These are phyloP conservation scores for Cepaea hortensis DNA, from an alignment of 2,888 invertebrate species.

Conservation along the genomic window DNA sequence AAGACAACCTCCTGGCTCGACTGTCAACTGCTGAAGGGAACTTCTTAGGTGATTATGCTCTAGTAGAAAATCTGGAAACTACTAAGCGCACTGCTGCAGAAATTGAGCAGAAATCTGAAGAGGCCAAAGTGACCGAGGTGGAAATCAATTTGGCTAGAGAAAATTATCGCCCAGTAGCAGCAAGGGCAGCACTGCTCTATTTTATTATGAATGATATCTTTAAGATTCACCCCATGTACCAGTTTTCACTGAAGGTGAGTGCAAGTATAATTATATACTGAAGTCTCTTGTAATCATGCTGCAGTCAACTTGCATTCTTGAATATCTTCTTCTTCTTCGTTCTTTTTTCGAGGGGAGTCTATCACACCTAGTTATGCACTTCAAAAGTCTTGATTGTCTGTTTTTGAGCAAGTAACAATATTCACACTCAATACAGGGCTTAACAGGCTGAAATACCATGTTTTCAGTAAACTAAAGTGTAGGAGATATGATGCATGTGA, in stretches of 20 bases:
- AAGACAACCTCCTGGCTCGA: conserved; percentile 92
- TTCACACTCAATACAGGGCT: too few species aligned
- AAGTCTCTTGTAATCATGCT: not conserved
- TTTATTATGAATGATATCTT: conserved; percentile 96
- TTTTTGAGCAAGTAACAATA: too few species aligned
- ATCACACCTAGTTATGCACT: too few species aligned
- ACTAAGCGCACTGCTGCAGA: conserved; percentile 96
- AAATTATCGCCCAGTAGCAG: conserved; percentile 92
- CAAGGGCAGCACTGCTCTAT: conserved; percentile 93
- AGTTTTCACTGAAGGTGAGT: conserved; percentile 92
- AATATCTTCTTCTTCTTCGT: too few species aligned
- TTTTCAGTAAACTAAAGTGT: too few species aligned
- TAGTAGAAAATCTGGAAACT: conserved; percentile 96
- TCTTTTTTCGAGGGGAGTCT: too few species aligned
- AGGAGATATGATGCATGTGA: too few species aligned
- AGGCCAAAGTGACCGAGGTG: conserved; percentile 92
- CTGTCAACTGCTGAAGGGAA: conserved; percentile 94
- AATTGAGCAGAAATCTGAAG: conserved; percentile 91
- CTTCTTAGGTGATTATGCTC: conserved; percentile 93
- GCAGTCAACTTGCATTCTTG: not conserved
- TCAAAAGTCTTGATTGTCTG: too few species aligned
- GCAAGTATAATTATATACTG: not conserved
- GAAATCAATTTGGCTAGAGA: conserved; percentile 95
- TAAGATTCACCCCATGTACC: conserved; percentile 96
- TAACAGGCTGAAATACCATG: too few species aligned